Conservation (phyloP, 1,140 invertebrate genomes). For the Drosophila mojavensis region DNA sequence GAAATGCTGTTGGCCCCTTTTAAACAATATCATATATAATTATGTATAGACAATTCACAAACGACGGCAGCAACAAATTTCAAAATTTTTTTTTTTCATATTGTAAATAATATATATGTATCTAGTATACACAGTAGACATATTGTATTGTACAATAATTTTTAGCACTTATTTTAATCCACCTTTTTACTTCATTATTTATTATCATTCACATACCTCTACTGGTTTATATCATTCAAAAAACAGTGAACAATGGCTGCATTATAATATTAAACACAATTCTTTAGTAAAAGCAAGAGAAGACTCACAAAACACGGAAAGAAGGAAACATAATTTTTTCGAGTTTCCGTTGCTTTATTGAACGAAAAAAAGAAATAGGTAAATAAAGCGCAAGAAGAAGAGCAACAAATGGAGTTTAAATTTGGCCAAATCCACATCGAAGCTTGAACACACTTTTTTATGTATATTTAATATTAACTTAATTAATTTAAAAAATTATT, state of each 20-base stretch:
- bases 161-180: too few species aligned
- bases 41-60: too few species aligned
- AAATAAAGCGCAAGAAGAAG: not conserved
- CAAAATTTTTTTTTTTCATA: too few species aligned
- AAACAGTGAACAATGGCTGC: conserved; percentile 16
- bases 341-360: conserved; percentile 52
- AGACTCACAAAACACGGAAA: conserved; percentile 33
- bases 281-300: conserved; percentile 9
- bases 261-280: conserved; percentile 15
- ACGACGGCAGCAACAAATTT: too few species aligned
- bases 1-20: too few species aligned
- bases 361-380: conserved; percentile 18
- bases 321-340: conserved; percentile 51
- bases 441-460: conserved; percentile 7
- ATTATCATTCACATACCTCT: not conserved
- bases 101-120: too few species aligned
- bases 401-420: conserved; percentile 18
- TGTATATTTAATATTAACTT: not conserved
- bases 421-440: not conserved
- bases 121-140: too few species aligned
- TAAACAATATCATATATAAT: too few species aligned
- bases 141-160: too few species aligned
- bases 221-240: not conserved
- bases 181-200: not conserved
- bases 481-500: not conserved